Evolutionary conservation across 2,888 invertebrate genomes (phyloP).

Genomic region (Polietes domitor): DNA sequence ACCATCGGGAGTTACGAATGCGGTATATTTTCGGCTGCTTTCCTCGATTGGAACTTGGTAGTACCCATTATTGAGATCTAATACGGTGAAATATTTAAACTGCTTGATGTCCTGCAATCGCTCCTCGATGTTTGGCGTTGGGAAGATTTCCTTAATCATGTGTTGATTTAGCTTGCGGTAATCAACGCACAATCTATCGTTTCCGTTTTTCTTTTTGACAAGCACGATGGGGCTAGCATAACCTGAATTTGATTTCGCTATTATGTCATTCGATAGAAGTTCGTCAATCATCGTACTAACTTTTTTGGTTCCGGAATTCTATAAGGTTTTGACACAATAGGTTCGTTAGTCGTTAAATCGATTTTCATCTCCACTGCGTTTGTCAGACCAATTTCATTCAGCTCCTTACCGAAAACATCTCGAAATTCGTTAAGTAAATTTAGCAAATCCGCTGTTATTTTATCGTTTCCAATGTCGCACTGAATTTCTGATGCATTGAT

Average conservation of each 20-base stretch:
- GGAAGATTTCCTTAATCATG: conserved; percentile 51
- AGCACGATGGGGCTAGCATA: conserved; percentile 58
- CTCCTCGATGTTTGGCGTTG: conserved; percentile 63
- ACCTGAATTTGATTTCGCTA: conserved; percentile 53
- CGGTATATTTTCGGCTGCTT: conserved; percentile 47
- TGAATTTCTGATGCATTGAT: not conserved
- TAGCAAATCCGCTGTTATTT: conserved; percentile 10
- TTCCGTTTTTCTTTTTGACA: conserved; percentile 53
- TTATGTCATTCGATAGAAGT: conserved; percentile 55
- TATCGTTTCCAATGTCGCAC: not conserved
- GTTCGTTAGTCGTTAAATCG: conserved; percentile 18
- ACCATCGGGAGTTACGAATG: conserved; percentile 57
- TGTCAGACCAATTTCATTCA: conserved; percentile 53
- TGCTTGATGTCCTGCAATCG: conserved; percentile 36
- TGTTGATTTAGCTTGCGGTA: conserved; percentile 41
- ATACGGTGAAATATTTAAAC: conserved; percentile 38
- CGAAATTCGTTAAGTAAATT: conserved; percentile 39
- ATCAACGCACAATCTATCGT: conserved; percentile 28
- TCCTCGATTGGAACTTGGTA: conserved; percentile 52
- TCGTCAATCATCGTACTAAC: conserved; percentile 53
- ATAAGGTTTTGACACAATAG: not conserved
- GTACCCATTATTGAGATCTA: conserved; percentile 61
- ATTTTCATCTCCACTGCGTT: conserved; percentile 53
- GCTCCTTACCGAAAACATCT: conserved; percentile 36
- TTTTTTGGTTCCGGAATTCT: conserved; percentile 58